Conservation (phyloP, 2,113 vertebrate genomes). For the Melanerpes formicivorus region DNA sequence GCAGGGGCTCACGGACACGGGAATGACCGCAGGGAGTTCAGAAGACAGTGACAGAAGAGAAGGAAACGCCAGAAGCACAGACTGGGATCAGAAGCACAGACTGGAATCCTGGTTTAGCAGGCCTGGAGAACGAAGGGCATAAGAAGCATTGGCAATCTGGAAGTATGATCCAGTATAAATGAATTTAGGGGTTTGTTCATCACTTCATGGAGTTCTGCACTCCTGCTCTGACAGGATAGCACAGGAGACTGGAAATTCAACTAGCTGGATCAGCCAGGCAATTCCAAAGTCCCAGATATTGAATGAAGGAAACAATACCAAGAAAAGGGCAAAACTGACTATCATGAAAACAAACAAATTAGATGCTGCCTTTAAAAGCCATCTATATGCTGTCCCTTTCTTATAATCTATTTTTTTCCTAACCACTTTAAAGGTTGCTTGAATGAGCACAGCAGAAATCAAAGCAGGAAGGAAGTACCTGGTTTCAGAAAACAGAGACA, state of each 20-base stretch:
- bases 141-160: rapidly evolving
- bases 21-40: not conserved
- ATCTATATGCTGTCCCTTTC: not conserved
- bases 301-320: not conserved
- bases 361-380: not conserved
- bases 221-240: not conserved
- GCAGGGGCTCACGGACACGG: rapidly evolving
- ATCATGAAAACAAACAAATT: not conserved
- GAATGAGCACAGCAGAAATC: not conserved
- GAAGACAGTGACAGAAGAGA: rapidly evolving
- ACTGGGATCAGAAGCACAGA: rapidly evolving
- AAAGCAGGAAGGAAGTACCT: not conserved
- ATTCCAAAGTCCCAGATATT: rapidly evolving
- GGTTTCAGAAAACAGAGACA: not conserved
- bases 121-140: not conserved
- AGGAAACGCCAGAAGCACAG: not conserved
- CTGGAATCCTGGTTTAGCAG: too few species aligned
- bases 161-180: rapidly evolving
- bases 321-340: not conserved
- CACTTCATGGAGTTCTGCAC: not conserved
- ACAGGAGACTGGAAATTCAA: not conserved
- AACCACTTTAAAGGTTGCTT: not conserved
- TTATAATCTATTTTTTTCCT: not conserved
- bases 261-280: not conserved
- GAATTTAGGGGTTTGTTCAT: not conserved